phyloP scores from a whole-genome alignment of 2,797 vertebrate genomes.

The Poecilia velifera region DNA sequence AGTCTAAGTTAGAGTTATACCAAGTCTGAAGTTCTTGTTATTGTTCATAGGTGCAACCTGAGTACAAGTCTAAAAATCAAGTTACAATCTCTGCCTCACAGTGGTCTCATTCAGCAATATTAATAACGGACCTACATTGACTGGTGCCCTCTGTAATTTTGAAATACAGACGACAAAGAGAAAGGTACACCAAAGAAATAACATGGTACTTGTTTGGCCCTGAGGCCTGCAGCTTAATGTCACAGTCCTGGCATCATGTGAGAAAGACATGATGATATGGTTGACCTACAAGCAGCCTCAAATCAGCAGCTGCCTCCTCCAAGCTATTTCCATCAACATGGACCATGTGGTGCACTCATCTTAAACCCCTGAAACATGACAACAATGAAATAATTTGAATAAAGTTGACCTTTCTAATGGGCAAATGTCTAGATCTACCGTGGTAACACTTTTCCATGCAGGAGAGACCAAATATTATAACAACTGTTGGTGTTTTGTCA shows the following conservation, averaged over 20 bases:
- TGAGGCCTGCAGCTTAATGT: no score
- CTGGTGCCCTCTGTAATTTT: slow-evolving; percentile 66
- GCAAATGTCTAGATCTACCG: background rate
- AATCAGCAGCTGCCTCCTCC: slow-evolving; percentile 57
- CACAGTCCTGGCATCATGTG: slow-evolving; percentile 54
- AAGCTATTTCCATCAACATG: slow-evolving; percentile 54
- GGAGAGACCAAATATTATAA: slow-evolving; percentile 25
- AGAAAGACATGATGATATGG: slow-evolving; percentile 42
- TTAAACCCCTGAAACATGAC: background rate
- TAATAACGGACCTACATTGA: slow-evolving; percentile 63
- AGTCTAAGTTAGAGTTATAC: background rate
- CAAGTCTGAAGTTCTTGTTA: background rate
- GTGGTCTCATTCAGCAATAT: slow-evolving; percentile 39
- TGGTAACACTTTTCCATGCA: background rate
- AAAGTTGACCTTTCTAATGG: background rate
- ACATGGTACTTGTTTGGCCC: slow-evolving; percentile 50
- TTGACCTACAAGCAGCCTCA: slow-evolving; percentile 64
- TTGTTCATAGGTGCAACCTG: background rate
- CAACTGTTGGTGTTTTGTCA: slow-evolving; percentile 37
- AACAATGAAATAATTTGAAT: background rate
- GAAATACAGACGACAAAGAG: slow-evolving; percentile 66
- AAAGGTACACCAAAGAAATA: slow-evolving; percentile 48
- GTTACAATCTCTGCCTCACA: background rate
- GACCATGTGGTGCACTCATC: slow-evolving; percentile 38
- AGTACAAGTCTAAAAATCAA: background rate